Conservation (phyloP, 2,113 vertebrate species). For the Gymnogyps californianus region DNA sequence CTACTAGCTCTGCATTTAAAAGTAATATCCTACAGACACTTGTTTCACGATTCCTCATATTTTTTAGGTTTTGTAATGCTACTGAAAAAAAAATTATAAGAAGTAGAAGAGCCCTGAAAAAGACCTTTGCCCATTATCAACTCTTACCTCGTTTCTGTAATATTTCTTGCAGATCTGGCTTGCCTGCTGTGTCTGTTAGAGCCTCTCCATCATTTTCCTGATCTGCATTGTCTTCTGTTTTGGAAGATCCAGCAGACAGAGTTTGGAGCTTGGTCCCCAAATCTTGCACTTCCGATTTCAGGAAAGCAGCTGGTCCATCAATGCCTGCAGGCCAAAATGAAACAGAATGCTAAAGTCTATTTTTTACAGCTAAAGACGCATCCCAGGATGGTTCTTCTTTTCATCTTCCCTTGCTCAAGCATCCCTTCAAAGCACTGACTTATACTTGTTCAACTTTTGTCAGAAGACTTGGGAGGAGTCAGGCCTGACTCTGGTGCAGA, state of each 20-base stretch:
- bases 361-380: background rate
- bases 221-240: conserved; percentile 69
- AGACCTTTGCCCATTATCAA: conserved; percentile 68
- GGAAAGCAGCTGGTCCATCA: conserved; percentile 86
- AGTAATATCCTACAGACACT: background rate
- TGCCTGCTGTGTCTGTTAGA: conserved; percentile 67
- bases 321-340: conserved; percentile 75
- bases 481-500: background rate
- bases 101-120: conserved; percentile 25
- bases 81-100: background rate
- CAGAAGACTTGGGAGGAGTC: background rate
- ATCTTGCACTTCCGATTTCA: conserved; percentile 78
- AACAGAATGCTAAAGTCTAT: background rate
- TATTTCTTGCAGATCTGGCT: conserved; percentile 86
- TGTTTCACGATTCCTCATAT: background rate
- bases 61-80: background rate
- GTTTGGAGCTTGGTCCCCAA: conserved; percentile 74
- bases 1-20: background rate
- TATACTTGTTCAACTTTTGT: background rate
- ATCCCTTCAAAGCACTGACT: background rate
- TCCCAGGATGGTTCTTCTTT: background rate
- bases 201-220: conserved; percentile 69
- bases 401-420: background rate
- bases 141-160: conserved; percentile 85
- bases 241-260: conserved; percentile 75